These are phyloP conservation scores for Chelidonichthys spinosus DNA, from an alignment of 2,797 vertebrate species.

Conservation along the genomic window DNA sequence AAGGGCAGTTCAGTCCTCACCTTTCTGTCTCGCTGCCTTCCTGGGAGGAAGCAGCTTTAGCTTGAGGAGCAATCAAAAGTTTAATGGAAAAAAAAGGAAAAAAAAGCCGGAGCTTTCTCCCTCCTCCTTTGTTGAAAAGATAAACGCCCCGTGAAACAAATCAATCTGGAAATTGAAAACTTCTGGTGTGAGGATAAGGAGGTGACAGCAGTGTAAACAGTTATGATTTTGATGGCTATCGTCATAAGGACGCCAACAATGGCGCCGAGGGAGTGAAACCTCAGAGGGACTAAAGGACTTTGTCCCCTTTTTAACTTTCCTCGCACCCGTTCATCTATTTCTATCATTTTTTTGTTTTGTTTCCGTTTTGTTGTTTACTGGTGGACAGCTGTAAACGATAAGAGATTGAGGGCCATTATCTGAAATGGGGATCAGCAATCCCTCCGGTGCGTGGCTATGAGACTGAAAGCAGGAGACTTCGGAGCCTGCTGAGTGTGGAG, in stretches of 20 bases:
- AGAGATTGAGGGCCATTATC: slow-evolving; percentile 84
- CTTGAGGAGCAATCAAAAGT: slow-evolving; percentile 77
- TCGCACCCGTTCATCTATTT: slow-evolving; percentile 68
- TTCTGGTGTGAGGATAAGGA: slow-evolving; percentile 73
- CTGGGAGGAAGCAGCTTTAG: slow-evolving; percentile 67
- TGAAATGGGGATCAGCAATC: slow-evolving; percentile 88
- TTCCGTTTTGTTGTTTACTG: slow-evolving; percentile 85
- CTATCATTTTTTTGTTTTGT: slow-evolving; percentile 80
- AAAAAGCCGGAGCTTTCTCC: slow-evolving; percentile 56
- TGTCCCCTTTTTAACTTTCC: slow-evolving; percentile 53
- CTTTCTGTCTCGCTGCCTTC: slow-evolving; percentile 57
- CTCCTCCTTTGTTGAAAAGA: slow-evolving; percentile 67
- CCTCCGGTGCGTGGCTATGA: slow-evolving; percentile 82
- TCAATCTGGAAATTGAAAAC: slow-evolving; percentile 83
- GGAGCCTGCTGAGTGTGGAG: slow-evolving; percentile 58
- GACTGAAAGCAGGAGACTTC: slow-evolving; percentile 77
- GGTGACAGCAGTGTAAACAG: slow-evolving; percentile 73
- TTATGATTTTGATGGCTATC: slow-evolving; percentile 85
- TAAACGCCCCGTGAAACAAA: slow-evolving; percentile 77
- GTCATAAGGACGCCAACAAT: slow-evolving; percentile 56
- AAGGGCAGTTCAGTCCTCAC: slow-evolving; percentile 62
- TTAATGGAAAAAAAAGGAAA: slow-evolving; percentile 67
- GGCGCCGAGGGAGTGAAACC: slow-evolving; percentile 62
- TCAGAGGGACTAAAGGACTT: slow-evolving; percentile 65
- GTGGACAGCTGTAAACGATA: slow-evolving; percentile 88